phyloP scores from a whole-genome alignment of 2,888 invertebrate species.

The Rugalucina vietnamica region DNA sequence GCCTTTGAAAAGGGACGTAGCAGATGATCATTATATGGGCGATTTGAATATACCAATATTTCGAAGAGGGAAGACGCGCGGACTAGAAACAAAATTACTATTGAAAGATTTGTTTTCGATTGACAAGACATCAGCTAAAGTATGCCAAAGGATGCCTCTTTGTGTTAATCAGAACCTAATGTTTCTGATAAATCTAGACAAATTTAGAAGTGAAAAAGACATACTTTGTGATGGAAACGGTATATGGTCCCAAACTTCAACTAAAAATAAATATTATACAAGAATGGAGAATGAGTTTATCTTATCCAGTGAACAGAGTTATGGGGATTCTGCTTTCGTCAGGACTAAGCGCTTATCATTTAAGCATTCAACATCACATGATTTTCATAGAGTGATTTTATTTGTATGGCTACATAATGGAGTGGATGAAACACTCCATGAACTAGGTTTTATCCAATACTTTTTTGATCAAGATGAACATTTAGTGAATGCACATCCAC shows the following conservation, averaged over 20 bases:
- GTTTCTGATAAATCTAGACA: too few relatives aligned
- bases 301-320: not conserved
- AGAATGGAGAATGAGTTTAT: not conserved
- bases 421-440: not conserved
- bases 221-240: not conserved
- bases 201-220: not conserved
- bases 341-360: not conserved
- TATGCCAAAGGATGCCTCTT: too few relatives aligned
- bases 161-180: too few relatives aligned
- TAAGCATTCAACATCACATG: not conserved
- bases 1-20: too few relatives aligned
- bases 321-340: not conserved
- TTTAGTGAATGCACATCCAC: not conserved
- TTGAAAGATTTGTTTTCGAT: too few relatives aligned
- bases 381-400: not conserved
- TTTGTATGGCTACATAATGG: not conserved
- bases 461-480: not conserved
- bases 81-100: too few relatives aligned
- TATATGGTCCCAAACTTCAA: not conserved
- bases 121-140: too few relatives aligned
- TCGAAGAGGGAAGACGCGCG: too few relatives aligned
- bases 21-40: too few relatives aligned
- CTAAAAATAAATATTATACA: not conserved
- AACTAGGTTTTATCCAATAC: not conserved
- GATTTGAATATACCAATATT: too few relatives aligned